These are phyloP conservation scores for Ictidomys tridecemlineatus DNA, from an alignment of 2,113 vertebrate species.

Conservation along the genomic window DNA sequence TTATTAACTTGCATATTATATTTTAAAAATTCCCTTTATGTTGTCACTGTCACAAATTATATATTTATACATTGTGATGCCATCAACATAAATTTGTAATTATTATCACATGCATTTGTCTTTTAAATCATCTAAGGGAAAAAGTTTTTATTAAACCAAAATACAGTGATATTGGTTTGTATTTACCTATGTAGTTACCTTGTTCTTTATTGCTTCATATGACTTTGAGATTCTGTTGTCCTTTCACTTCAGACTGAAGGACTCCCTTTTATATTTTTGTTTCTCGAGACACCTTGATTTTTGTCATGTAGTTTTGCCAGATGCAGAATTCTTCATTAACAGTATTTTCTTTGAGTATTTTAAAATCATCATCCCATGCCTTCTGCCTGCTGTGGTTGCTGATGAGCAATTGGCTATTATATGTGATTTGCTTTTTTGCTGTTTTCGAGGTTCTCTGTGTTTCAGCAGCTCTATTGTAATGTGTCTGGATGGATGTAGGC, in stretches of 20 bases:
- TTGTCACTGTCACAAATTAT: not conserved
- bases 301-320: not conserved
- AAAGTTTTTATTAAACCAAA: conserved; percentile 14
- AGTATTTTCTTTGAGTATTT: not conserved
- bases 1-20: not conserved
- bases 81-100: not conserved
- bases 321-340: conserved; percentile 1
- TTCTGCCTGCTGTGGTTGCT: not conserved
- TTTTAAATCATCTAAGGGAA: conserved; percentile 9
- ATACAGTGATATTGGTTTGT: not conserved
- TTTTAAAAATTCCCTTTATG: not conserved
- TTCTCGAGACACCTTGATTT: not conserved
- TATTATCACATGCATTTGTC: not conserved
- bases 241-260: conserved; percentile 22
- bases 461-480: not conserved
- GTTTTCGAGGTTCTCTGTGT: not conserved
- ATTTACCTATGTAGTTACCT: not conserved
- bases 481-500: not conserved
- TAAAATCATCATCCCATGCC: not conserved
- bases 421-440: not conserved
- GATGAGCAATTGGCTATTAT: not conserved
- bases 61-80: not conserved
- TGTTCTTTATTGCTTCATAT: not conserved
- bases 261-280: not conserved
- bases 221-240: not conserved